Conservation (phyloP, 1,140 invertebrate genomes). For the Drosophila setifemur region DNA sequence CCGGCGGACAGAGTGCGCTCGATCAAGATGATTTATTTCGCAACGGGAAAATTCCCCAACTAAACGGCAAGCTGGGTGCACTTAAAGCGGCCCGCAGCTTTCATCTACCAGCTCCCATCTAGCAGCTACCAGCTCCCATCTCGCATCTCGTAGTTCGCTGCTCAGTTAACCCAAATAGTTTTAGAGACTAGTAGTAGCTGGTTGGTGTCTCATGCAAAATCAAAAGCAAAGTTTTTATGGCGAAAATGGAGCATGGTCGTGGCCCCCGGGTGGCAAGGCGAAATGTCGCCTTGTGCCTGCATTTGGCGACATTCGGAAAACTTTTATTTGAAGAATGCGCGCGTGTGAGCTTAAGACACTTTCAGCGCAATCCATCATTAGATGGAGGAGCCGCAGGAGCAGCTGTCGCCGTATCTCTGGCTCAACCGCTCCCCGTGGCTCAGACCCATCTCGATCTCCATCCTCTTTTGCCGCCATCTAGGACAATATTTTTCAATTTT, state of each 20-base stretch:
- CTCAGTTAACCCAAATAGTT: conserved; percentile 52
- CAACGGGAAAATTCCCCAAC: conserved; percentile 16
- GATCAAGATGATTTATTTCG: conserved; percentile 74
- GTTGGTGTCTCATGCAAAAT: conserved; percentile 55
- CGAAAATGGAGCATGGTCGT: conserved; percentile 43
- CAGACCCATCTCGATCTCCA: conserved; percentile 3
- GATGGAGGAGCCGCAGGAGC: conserved; percentile 8
- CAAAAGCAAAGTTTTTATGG: conserved; percentile 69
- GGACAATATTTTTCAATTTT: conserved; percentile 80
- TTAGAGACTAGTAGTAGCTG: conserved; percentile 3
- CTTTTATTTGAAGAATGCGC: conserved; percentile 53
- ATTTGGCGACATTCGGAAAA: conserved; percentile 65
- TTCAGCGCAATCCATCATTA: conserved; percentile 73
- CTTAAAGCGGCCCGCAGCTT: conserved; percentile 12
- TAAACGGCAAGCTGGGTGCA: conserved; percentile 33
- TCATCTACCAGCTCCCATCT: conserved; percentile 44
- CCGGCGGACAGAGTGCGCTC: conserved; percentile 47
- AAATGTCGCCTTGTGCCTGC: conserved; percentile 26
- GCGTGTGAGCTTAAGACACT: conserved; percentile 69
- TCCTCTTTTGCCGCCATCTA: conserved; percentile 34
- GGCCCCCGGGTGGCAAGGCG: not conserved
- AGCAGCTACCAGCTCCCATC: not conserved
- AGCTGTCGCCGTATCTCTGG: not conserved
- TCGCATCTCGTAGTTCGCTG: conserved; percentile 11
- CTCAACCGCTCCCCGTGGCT: conserved; percentile 23